Conservation (phyloP, 2,888 invertebrate genomes). For the Rhopalosiphum nymphaeae region DNA sequence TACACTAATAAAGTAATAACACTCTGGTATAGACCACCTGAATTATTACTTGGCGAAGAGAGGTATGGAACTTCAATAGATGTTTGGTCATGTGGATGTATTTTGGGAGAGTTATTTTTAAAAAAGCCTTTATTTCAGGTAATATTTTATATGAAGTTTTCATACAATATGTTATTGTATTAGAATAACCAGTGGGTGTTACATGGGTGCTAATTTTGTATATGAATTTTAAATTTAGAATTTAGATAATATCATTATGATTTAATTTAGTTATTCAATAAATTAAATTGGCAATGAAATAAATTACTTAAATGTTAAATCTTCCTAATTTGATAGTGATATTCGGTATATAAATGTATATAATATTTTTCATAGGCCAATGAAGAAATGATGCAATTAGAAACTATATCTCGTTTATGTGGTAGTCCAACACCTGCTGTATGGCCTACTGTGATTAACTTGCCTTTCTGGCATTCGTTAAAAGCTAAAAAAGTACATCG, state of each 20-base stretch:
- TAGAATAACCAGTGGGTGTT: not conserved
- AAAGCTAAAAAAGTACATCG: slow-evolving; percentile 92
- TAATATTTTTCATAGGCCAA: slow-evolving; percentile 78
- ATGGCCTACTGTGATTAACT: slow-evolving; percentile 95
- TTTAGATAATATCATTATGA: not conserved
- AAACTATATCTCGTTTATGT: slow-evolving; percentile 93
- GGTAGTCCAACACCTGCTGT: slow-evolving; percentile 96
- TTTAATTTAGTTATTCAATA: not conserved
- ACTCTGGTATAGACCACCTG: slow-evolving; percentile 98
- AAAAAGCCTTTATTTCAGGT: slow-evolving; percentile 97
- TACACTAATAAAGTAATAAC: slow-evolving; percentile 99
- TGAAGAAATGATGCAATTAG: slow-evolving; percentile 92
- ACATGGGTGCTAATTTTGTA: not conserved
- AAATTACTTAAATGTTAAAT: not conserved
- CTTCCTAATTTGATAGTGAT: not conserved
- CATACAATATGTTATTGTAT: not conserved
- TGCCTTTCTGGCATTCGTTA: slow-evolving; percentile 92
- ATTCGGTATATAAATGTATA: not conserved
- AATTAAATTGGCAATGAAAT: not conserved
- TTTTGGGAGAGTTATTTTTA: slow-evolving; percentile 95
- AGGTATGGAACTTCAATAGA: slow-evolving; percentile 97
- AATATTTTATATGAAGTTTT: slow-evolving; percentile 67
- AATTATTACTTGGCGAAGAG: slow-evolving; percentile 95
- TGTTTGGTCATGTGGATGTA: slow-evolving; percentile 99
- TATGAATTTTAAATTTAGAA: not conserved